Base-by-base conservation (phyloP, 2,888 invertebrate genomes). In the Catocala sponsa region DNA sequence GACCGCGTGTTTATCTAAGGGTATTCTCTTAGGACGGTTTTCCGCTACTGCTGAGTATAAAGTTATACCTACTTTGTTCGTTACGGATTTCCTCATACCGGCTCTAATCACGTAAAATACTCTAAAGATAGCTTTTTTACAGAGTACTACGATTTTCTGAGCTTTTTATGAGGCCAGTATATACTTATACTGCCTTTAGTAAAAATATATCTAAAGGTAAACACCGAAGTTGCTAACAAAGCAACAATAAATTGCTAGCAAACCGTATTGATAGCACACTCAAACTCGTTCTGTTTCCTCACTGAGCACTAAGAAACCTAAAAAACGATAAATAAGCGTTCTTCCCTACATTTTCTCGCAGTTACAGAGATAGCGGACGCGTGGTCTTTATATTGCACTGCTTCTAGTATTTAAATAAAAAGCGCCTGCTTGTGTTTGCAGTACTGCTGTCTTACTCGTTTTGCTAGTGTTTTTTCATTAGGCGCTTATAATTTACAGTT, bases 221-320 rank as follows among this genome's bases (percentile, higher is more conserved):
- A 12, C 11, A 44, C 44, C 5, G n/a, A 6, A 12, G 11, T 46
- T 12, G 46, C 9, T 4, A 46, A 6, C 7, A 13, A 46, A 46
- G 15, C 46, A 13, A 13, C 46, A 13, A 9, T 46, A 15, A 46
- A 6, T 44, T 32, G 53, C 33, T 43, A 54, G 15, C 44, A 54
- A 42, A 15, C n/a, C 53, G 33, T n/a, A 9, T 53, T 53, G 53
- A 53, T 44, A 32, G 43, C 44, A 44, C 15, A 15, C 15, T 6
- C 6, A 15, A 46, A 13, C 13, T 10, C 15, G 15, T 10, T 15
- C 10, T 7, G 6, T 15, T 15, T 7, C 46, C 7, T 46, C 15
- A 46, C 46, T 46, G 46, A 46, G 15, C 46, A 6, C 15, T 46
- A 9, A 46, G 25, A 46, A 46, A 46, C 5, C 46, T 15, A 46